Base-by-base conservation (phyloP, 2,113 vertebrate genomes). In the Pangasianodon hypophthalmus region DNA sequence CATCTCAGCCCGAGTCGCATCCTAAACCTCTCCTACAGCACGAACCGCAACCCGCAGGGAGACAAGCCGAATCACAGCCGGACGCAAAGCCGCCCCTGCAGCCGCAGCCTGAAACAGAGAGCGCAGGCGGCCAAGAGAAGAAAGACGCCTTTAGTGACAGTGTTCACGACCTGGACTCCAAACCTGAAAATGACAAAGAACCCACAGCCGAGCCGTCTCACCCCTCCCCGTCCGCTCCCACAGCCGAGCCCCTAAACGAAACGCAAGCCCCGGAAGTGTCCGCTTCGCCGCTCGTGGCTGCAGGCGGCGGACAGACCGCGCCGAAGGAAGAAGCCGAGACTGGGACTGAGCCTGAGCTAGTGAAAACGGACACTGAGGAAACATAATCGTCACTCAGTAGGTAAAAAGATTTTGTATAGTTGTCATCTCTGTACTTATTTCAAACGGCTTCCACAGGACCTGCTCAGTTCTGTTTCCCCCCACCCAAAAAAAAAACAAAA, bases 301-400 rank as follows among this genome's bases (percentile, higher is more conserved):
- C 95, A 96, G 96, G 94, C 96, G 97, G 96, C 97, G 97, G 96
- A 97, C 97, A 97, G 97, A 98, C 95, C 96, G 97, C 97, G 96
- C 96, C 97, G 96, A 94, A 96, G 97, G 97, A 97, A 96, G 97
- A 97, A 95, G 95, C 97, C 97, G 96, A 97, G 94, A 98, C 96
- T 98, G 97, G 98, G 97, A 97, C 98, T 98, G 98, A 98, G 97
- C 97, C 98, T 98, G 98, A 99, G 97, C 97, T 99, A 97, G 98
- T 98, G 97, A 98, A 97, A 97, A 98, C 98, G 97, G 98, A 99
- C 97, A 99, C 98, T 98, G 98, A 99, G 97, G 98, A 98, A 97
- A 98, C 98, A 99, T 99, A 99, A 99, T 98, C 98, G 98, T 99
- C 98, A 97, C 97, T 98, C 97, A 99, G 97, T 99, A 99, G 98